A percentile compares a stretch with the other conserved stretches of the same genome.
Evolutionary conservation across 92 coral and sea anemone genomes (phyloP).

Genomic region (Phenganax subtilis): DNA sequence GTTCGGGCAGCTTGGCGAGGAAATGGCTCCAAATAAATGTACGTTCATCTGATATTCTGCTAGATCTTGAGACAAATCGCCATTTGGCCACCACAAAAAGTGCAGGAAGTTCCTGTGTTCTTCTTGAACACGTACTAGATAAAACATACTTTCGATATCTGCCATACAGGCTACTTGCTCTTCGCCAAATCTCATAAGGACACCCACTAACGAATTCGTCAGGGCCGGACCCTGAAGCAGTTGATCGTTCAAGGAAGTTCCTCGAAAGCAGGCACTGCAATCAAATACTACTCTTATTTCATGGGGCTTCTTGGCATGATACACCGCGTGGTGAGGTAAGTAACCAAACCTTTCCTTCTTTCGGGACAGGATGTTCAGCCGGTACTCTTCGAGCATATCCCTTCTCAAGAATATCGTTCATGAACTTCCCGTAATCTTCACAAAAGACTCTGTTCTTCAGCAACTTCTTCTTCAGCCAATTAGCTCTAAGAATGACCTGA

Average conservation of each 20-base stretch:
- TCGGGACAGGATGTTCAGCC: neutral
- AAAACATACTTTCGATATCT: neutral
- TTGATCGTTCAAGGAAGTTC: constrained; percentile 15
- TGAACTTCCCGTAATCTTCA: no score
- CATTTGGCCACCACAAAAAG: constrained; percentile 8
- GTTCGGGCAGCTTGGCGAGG: constrained; percentile 5
- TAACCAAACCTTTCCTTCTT: constrained; percentile 49
- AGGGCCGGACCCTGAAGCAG: constrained; percentile 35
- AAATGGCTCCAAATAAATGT: constrained; percentile 6
- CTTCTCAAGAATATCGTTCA: no score
- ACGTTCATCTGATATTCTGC: neutral
- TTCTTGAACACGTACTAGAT: neutral
- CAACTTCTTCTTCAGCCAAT: no score
- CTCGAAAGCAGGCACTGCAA: constrained; percentile 13
- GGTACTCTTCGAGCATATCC: constrained; percentile 52
- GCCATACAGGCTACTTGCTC: neutral
- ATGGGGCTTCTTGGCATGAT: neutral
- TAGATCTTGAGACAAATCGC: neutral
- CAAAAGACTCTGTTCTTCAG: no score
- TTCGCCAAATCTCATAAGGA: constrained; percentile 23
- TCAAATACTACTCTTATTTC: constrained; percentile 31
- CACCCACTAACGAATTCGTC: constrained; percentile 30
- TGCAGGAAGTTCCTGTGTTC: neutral
- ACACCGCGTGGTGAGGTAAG: constrained; percentile 48
- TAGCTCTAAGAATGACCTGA: no score